Conservation (phyloP, 2,113 vertebrate species). For the Melanocharis versteri region DNA sequence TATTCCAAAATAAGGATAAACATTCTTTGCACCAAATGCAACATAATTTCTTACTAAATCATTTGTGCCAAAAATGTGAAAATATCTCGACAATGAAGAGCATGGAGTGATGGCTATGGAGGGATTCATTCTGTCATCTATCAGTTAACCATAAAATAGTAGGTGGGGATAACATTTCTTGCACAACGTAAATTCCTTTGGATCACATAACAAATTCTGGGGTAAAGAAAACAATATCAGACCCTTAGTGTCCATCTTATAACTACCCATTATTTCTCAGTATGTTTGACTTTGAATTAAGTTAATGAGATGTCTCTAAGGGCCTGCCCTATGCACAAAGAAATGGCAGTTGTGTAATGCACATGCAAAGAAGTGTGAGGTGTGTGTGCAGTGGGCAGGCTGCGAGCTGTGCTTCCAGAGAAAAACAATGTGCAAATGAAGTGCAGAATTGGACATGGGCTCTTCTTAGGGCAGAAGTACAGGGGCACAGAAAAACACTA, state of each 20-base stretch:
- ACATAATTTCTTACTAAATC: conserved; percentile 47
- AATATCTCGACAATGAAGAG: conserved; percentile 70
- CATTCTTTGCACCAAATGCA: conserved; percentile 60
- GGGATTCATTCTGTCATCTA: conserved; percentile 7
- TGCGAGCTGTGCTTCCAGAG: conserved; percentile 57
- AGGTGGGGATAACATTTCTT: not conserved
- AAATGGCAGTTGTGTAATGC: conserved; percentile 55
- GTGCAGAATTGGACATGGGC: conserved; percentile 37
- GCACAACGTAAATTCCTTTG: not conserved
- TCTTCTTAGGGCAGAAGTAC: conserved; percentile 58
- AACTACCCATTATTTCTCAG: not conserved
- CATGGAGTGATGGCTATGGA: conserved; percentile 68
- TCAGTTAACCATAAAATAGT: conserved; percentile 12
- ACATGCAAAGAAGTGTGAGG: conserved; percentile 67
- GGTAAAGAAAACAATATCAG: conserved; percentile 8
- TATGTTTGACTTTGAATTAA: not conserved
- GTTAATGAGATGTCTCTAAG: conserved; percentile 7
- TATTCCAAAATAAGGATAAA: conserved; percentile 9
- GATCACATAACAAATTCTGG: not conserved
- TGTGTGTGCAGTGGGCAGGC: conserved; percentile 52
- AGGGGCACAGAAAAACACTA: not conserved
- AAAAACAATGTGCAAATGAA: conserved; percentile 69
- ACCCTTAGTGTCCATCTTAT: conserved; percentile 41
- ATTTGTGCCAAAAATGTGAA: conserved; percentile 76
- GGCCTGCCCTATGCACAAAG: conserved; percentile 4